phyloP scores from a whole-genome alignment of 2,797 vertebrate genomes.

The Danio albolineatus region DNA sequence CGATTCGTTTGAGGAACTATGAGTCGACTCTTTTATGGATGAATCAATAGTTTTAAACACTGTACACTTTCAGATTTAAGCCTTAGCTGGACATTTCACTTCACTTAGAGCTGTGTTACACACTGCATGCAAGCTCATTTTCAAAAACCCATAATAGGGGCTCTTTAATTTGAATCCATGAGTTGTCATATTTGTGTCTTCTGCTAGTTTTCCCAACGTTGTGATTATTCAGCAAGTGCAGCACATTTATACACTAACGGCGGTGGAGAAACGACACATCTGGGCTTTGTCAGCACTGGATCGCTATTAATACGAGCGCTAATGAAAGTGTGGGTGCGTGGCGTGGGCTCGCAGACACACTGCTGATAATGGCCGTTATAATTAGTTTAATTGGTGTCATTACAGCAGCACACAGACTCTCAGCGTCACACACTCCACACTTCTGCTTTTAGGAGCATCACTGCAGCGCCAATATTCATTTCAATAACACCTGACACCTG shows the following conservation, averaged over 20 bases:
- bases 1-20: too few relatives aligned
- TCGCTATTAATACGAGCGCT: constrained; percentile 64
- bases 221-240: neutral
- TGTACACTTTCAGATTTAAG: too few relatives aligned
- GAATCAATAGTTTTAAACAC: too few relatives aligned
- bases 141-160: too few relatives aligned
- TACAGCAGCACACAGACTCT: constrained; percentile 53
- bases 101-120: too few relatives aligned
- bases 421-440: neutral
- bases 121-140: too few relatives aligned
- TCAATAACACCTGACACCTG: constrained; percentile 30
- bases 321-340: constrained; percentile 67
- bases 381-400: constrained; percentile 72
- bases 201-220: neutral
- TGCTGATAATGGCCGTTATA: constrained; percentile 51
- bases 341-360: constrained; percentile 52
- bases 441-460: neutral
- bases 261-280: neutral
- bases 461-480: neutral
- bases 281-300: neutral
- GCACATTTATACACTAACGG: neutral
- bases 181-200: neutral
- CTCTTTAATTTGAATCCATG: too few relatives aligned
- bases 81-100: too few relatives aligned
- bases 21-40: too few relatives aligned